Base-by-base conservation (phyloP, 1,140 invertebrate species). In the Hycleus cichorii region DNA sequence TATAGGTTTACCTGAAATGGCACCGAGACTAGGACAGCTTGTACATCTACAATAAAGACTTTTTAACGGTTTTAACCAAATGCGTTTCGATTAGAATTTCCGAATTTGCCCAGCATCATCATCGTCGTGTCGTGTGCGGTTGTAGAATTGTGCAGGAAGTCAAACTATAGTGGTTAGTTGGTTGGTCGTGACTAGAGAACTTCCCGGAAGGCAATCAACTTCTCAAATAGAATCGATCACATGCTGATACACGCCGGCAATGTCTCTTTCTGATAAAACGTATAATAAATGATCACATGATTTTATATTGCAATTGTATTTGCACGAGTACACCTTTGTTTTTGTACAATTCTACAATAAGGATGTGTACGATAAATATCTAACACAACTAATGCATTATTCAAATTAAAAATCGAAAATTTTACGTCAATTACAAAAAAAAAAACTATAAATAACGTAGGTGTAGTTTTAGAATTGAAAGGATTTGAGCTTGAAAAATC, bases 201-300 rank as follows among this genome's bases (percentile, higher is more conserved):
- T 53, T 53, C 51, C 51, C 51, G 51, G 51, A 53, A 53, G 51
- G 51, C 51, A 53, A 53, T 53, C 51, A 53, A 53, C 51, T 53
- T 53, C 51, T 53, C 51, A 53, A 53, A 53, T 53, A 46, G 51
- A 53, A 53, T 53, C 51, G 51, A 53, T 53, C 51, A 53, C 51
- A 53, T 45, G 51, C 51, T 38, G 51, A 45, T 53, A 53, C 12
- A 45, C 32, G 49, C 49, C 49, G 49, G 12, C 26, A 43, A 32
- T 32, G 4, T 32, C 32, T 32, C 32, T 10, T 42, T 12, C 44
- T 53, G 51, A 53, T 53, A 53, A 32, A 53, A 53, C 51, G 51
- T 46, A 45, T 45, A 53, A 53, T 53, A 53, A 46, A 53, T 53
- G 51, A 46, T 53, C 51, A 53, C 51, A 53, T 53, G 51, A 53